Evolutionary conservation across 2,113 vertebrate genomes (phyloP), one percentile per base, ranked within the genome.

Genomic region (Fregetta grallaria): DNA sequence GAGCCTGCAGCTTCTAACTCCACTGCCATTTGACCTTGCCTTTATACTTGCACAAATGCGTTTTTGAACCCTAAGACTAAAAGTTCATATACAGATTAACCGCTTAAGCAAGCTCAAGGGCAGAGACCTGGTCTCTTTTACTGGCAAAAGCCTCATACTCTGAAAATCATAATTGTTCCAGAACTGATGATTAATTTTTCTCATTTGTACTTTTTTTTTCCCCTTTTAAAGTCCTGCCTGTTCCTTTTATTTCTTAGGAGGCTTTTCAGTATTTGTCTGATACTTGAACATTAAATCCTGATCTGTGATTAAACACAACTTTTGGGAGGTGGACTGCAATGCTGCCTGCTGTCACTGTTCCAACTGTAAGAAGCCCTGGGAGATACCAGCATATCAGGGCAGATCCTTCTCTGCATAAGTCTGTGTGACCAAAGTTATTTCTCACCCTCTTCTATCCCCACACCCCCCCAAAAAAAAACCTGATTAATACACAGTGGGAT

Each of bases 241-340:
- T 66, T 94, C n/a, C 40, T 93, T 86, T 82, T 66, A 23, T 72
- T 94, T 85, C 89, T 83, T 70, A 66, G 7, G 44, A 91, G 38
- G 70, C 55, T 91, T 92, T 94, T 79, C 91, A 87, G 74, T 50
- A 85, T 95, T 89, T 85, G 56, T 36, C 65, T 86, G 56, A 75
- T 70, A 75, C 61, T 95, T 47, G 22, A 79, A 55, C 0, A 2
- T 65, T 94, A 91, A 94, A 96, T 77, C 55, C 84, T 55, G 76
- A 89, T 85, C 82, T 91, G 67, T 85, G 80, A 92, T 91, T 94
- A 95, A 95, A 85, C 62, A 78, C 78, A 92, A 42, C 73, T 70
- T 88, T 96, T 66, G 53, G 62, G 81, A 92, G 76, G 73, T 3
- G 0, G 58, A 55, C 84, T 76, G 16, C 85, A 62, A 3, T 25